Evolutionary conservation across 2,797 vertebrate species (phyloP), one percentile per base, ranked within the genome.

Genomic region (Cossypha heuglini): DNA sequence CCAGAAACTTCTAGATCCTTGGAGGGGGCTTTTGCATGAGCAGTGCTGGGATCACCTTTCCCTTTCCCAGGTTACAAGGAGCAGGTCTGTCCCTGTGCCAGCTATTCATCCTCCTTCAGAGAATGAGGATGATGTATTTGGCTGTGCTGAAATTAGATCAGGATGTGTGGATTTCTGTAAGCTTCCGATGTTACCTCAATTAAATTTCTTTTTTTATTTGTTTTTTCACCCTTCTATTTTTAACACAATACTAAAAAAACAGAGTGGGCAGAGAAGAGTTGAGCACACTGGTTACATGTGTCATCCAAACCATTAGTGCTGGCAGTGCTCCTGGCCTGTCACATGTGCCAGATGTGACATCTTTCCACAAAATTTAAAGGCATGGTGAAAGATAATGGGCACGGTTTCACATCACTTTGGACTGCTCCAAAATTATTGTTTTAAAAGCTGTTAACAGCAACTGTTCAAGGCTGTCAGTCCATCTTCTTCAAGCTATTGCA

Each of bases 21-120:
- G 46, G 31, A 19, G 43, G 11, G 11, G 2, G 5, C 20, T 84
- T 92, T 88, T 76, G 51, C 3, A 1, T 84, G n/a, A 24, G 38
- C 0, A 0, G 0, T 73, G 13, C 22, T 78, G 24, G 21, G 16
- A 13, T 82, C 29, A 55, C 18, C 29, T 42, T 71, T 85, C 45
- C 29, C 33, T 91, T 95, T 87, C 40, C n/a, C 31, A 25, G 7
- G 15, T 16, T 2, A 0, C 26, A 42, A 57, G 54, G n/a, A 82
- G 24, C 49, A 54, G 48, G n/a, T 40, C 24, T 79, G 63, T 48
- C 20, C 48, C 24, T 86, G 15, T 80, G 48, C 77, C 51, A 78
- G 45, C 35, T 75, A 5, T 84, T 42, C 45, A 48, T 79, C 48
- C 4, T 81, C 21, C n/a, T 77, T 59, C n/a, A 63, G 58, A 66